These are phyloP conservation scores for Hypolimnas misippus DNA, from an alignment of 2,888 invertebrate genomes.

Conservation along the genomic window DNA sequence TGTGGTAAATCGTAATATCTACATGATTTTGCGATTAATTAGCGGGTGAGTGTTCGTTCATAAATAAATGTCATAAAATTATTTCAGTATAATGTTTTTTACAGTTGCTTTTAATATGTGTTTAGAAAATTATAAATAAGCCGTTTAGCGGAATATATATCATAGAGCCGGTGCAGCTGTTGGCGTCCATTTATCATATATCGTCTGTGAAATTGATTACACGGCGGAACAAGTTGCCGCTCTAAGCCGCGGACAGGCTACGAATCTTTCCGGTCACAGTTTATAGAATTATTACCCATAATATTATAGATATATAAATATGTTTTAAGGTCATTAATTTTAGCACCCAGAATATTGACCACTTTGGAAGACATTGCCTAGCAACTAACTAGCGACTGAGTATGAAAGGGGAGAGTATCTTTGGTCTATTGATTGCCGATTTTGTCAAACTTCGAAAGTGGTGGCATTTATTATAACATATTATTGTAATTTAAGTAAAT, in stretches of 20 bases:
- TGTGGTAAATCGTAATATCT: background rate
- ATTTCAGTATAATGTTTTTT: background rate
- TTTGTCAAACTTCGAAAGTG: too few species aligned
- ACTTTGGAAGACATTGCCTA: too few species aligned
- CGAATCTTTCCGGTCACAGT: slow-evolving; percentile 32
- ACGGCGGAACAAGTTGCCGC: slow-evolving; percentile 31
- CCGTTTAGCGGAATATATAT: slow-evolving; percentile 62
- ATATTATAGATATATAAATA: too few species aligned
- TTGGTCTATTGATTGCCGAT: too few species aligned
- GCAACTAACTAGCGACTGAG: too few species aligned
- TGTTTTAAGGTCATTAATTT: too few species aligned
- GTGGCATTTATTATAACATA: too few species aligned
- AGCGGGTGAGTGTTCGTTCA: background rate
- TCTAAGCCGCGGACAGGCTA: slow-evolving; percentile 30
- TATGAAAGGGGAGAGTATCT: too few species aligned
- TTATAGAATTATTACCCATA: too few species aligned
- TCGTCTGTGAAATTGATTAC: slow-evolving; percentile 65
- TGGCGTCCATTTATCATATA: slow-evolving; percentile 66
- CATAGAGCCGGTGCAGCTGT: slow-evolving; percentile 53
- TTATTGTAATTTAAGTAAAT: too few species aligned
- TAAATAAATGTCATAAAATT: background rate
- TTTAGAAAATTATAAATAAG: slow-evolving; percentile 64
- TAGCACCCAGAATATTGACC: too few species aligned
- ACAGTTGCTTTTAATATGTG: slow-evolving; percentile 49
- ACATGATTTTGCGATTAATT: background rate